phyloP scores from a whole-genome alignment of 2,113 vertebrate genomes.

The Chrysemys picta region DNA sequence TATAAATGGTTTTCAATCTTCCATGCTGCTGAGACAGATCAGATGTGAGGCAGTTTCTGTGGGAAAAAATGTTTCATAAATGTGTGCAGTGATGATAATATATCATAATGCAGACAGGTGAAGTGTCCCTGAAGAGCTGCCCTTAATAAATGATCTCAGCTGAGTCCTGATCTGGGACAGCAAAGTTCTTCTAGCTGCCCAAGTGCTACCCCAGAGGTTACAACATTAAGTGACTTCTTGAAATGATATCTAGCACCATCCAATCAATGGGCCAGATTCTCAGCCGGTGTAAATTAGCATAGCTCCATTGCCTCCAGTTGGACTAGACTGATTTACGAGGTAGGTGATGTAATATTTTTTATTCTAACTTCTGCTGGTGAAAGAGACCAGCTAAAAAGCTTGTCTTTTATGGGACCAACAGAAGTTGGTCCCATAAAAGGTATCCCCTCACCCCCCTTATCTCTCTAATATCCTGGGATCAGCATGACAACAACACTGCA shows the following conservation, averaged over 20 bases:
- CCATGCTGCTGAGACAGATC: not conserved
- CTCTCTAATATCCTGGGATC: not conserved
- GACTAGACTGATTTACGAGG: constrained; percentile 2
- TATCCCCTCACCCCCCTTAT: not conserved
- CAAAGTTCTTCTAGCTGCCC: constrained; percentile 58
- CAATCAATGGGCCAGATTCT: not conserved
- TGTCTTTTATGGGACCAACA: not conserved
- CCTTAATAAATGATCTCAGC: constrained; percentile 49
- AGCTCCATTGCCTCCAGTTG: not conserved
- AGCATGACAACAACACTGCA: not conserved
- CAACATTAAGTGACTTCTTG: constrained; percentile 9
- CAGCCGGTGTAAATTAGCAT: not conserved
- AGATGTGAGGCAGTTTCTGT: not conserved
- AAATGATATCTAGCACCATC: not conserved
- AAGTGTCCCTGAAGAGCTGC: constrained; percentile 63
- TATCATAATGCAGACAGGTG: constrained; percentile 57
- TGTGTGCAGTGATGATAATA: constrained; percentile 58
- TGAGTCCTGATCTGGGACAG: constrained; percentile 41
- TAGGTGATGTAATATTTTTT: not conserved
- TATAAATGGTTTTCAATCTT: not conserved
- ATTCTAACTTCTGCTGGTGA: not conserved
- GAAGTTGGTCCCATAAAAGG: not conserved
- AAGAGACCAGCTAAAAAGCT: no score
- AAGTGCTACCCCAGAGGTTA: not conserved
- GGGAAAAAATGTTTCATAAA: constrained; percentile 40